Evolutionary conservation across 1,140 invertebrate species (phyloP), one percentile per base, ranked within the genome.

Genomic region (Microplitis demolitor): DNA sequence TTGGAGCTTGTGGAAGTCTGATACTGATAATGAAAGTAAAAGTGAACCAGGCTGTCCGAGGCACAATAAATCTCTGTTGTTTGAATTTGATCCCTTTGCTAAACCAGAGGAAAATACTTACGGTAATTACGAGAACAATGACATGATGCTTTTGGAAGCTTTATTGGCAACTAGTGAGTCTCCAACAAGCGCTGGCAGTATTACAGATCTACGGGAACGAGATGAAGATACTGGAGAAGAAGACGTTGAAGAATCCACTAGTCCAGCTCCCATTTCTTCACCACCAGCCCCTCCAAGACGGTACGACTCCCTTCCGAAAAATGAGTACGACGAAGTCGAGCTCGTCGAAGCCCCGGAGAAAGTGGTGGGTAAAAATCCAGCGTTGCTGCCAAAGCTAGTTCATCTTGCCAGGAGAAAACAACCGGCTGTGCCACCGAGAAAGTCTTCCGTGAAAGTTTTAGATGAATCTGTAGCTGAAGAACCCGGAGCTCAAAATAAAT

Each of bases 231-330:
- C 71, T 4, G 70, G 79, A n/a, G 78, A 86, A 61, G 78, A 83
- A 24, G 9, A 82, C 82, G 72, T 71, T n/a, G 82, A 85, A 74
- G 82, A 84, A 35, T 82, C 86, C n/a, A 76, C 82, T 9, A 9
- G 54, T 0, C 9, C 8, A 0, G 56, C 16, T 13, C 72, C 66
- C 24, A 39, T 81, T 0, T 64, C 74, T 8, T 2, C 66, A 11
- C 80, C 76, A 51, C 87, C 88, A 4, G 88, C 89, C 9, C 88
- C 88, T 4, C 89, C 89, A 3, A 84, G 81, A 37, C 80, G 89
- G 66, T 85, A 85, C 51, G 88, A 89, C 74, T 89, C 88, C 0
- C 69, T 86, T 14, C 85, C 85, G 0, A 85, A 85, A 53, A 80
- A 83, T 66, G 83, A 85, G 6, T 85, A 85, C 60, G 84, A 86